A percentile compares a stretch with the other conserved stretches of the same genome.
Conservation (phyloP, 2,888 invertebrate species). For the Polymixis lichenea region DNA sequence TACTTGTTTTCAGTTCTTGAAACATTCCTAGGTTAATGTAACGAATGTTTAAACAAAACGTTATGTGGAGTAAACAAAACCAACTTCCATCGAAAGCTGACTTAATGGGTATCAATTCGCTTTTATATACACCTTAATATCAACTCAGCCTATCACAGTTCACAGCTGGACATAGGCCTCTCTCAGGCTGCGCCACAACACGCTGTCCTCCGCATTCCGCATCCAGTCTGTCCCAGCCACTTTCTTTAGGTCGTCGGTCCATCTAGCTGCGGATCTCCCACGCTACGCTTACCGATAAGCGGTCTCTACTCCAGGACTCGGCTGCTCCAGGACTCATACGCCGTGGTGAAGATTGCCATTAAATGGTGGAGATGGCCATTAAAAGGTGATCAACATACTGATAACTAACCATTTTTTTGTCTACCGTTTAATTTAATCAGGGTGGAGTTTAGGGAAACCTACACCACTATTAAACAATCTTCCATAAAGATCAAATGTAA, state of each 20-base stretch:
- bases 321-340: neutral
- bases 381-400: neutral
- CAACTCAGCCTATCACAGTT: too few species aligned
- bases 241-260: neutral
- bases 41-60: neutral
- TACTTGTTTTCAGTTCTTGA: neutral
- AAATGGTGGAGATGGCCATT: too few species aligned
- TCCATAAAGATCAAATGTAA: neutral
- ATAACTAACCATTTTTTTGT: neutral
- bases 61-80: neutral
- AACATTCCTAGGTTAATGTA: neutral
- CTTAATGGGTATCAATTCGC: neutral
- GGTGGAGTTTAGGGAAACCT: neutral
- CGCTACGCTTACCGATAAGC: neutral
- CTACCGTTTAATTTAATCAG: neutral
- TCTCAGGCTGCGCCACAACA: too few species aligned
- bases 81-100: neutral
- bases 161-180: too few species aligned
- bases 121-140: neutral
- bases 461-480: too few species aligned
- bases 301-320: neutral
- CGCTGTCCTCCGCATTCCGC: neutral
- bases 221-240: neutral
- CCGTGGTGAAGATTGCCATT: too few species aligned
- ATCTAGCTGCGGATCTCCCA: neutral